A percentile compares a stretch with the other conserved stretches of the same genome.
phyloP scores from a whole-genome alignment of 2,113 vertebrate genomes.

The Platysternon megacephalum region DNA sequence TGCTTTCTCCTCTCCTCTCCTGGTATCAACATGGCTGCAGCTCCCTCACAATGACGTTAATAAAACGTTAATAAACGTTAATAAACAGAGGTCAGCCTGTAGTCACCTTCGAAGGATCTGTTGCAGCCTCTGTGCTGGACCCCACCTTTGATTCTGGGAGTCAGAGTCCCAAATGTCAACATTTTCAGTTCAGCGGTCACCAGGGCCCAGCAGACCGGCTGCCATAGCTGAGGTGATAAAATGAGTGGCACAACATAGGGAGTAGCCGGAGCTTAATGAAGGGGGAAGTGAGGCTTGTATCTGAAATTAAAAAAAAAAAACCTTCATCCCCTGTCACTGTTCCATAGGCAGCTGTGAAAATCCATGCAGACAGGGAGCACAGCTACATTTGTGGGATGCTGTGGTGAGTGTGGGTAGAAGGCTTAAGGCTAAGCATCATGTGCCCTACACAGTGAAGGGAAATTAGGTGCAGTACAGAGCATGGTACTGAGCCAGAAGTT shows the following conservation, averaged over 20 bases:
- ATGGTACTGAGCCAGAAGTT: slow-evolving; percentile 4
- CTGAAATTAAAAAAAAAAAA: background rate
- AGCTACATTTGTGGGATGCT: background rate
- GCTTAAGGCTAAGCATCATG: slow-evolving; percentile 5
- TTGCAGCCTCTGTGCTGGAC: background rate
- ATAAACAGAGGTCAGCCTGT: background rate
- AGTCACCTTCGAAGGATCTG: background rate
- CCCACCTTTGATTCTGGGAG: fast-evolving
- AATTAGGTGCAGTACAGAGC: background rate
- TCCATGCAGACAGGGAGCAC: background rate
- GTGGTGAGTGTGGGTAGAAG: background rate
- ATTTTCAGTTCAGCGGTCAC: background rate
- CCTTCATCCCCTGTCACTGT: background rate
- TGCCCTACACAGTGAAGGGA: background rate
- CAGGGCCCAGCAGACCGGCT: background rate
- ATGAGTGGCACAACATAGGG: background rate
- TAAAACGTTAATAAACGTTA: too few species aligned
- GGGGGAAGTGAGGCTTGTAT: background rate
- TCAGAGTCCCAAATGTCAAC: fast-evolving
- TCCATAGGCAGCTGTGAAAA: background rate
- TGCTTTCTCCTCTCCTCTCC: background rate
- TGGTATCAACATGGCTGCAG: background rate
- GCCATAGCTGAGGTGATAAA: background rate
- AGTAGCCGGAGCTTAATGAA: background rate
- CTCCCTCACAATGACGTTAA: fast-evolving